Percentiles rank a stretch among this genome's conserved stretches.
Conservation (phyloP, 2,797 vertebrate species). For the Prunella strophiata region DNA sequence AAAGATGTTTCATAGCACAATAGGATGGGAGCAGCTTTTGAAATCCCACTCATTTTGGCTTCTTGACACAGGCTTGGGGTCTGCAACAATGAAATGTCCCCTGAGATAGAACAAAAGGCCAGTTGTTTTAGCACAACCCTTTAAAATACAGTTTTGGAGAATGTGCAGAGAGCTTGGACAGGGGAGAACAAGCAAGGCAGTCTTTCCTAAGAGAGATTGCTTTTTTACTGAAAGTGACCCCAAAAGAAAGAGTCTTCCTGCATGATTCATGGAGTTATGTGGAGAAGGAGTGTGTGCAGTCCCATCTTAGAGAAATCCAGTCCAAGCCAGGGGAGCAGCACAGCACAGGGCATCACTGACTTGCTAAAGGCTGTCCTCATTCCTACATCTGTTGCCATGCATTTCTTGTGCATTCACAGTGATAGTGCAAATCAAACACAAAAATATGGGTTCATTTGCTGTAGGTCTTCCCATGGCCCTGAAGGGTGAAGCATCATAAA, state of each 20-base stretch:
- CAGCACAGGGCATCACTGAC: neutral
- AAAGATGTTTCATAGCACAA: constrained; percentile 21
- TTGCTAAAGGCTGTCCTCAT: neutral
- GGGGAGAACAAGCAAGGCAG: neutral
- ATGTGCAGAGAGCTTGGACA: neutral
- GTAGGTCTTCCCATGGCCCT: neutral
- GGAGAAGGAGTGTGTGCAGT: neutral
- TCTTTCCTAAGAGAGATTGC: neutral
- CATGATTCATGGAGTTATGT: neutral
- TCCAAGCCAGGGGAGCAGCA: neutral
- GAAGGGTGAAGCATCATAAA: neutral
- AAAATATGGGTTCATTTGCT: neutral
- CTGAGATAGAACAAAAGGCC: neutral
- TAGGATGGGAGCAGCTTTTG: constrained; percentile 29
- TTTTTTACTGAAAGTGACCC: neutral
- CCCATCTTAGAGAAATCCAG: neutral
- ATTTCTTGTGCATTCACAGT: neutral
- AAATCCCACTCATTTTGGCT: constrained; percentile 38
- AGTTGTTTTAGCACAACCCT: constrained; percentile 16
- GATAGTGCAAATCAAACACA: neutral
- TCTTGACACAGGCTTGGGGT: constrained; percentile 28
- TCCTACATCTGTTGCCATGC: neutral
- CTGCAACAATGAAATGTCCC: constrained; percentile 3
- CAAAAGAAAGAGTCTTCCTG: neutral
- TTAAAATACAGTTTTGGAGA: constrained; percentile 20